Evolutionary conservation across 2,888 invertebrate species (phyloP), one percentile per base, ranked within the genome.

Genomic region (Tachina lurida): DNA sequence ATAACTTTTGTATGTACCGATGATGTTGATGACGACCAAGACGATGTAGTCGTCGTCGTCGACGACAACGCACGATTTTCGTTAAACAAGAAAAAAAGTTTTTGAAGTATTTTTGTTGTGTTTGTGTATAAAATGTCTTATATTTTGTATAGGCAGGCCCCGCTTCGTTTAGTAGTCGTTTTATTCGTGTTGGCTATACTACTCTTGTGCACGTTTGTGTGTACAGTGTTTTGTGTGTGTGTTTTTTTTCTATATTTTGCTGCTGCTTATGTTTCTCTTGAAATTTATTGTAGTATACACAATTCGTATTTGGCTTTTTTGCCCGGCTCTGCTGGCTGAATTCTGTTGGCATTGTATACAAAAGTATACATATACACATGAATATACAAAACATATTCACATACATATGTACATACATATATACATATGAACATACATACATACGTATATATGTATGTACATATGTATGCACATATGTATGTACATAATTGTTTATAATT

Each of bases 151-250:
- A 71, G 87, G 74, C 85, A 88, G 91, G 91, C 91, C 91, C 91
- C 91, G 91, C 87, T 91, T 89, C 91, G 87, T 74, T 75, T 73
- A 63, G n/a, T 54, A 83, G 67, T 83, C 83, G 77, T 83, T 78
- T 84, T 60, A 43, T 77, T 73, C 83, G 73, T 84, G 45, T 60
- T 78, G 77, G 52, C 39, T 78, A 83, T 22, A 2, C 2, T 65
- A 71, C 60, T 31, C 31, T 31, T 31, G 31, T 31, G 31, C 31
- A 31, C 7, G 31, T 31, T 31, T 31, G 31, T 31, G 31, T 31
- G n/a, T 73, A 49, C 41, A 31, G 70, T 74, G 62, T 65, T 80
- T 58, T 67, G 52, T 56, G 19, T 83, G 45, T 67, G 58, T 62
- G 15, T 63, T 49, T 73, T 43, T 75, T 49, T 62, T 74, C 31